These are phyloP conservation scores for Condylura cristata DNA, from an alignment of 2,113 vertebrate genomes.

Conservation along the genomic window DNA sequence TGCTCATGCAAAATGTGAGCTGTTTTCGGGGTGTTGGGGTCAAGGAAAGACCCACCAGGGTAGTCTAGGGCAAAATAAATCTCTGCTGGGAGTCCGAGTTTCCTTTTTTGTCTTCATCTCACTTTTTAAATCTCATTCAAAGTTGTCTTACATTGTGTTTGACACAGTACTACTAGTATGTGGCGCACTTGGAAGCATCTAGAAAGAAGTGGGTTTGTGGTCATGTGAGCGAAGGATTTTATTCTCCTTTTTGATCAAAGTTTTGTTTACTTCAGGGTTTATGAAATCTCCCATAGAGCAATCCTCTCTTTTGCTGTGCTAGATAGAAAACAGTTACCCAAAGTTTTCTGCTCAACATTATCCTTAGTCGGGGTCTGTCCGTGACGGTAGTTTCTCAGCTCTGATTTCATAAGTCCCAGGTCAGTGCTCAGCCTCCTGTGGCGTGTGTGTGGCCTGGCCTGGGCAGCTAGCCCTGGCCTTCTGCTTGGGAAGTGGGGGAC, in stretches of 20 bases:
- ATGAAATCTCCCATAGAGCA: neutral
- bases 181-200: neutral
- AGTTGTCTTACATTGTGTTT: neutral
- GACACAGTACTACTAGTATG: neutral
- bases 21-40: neutral
- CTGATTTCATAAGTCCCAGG: neutral
- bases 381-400: neutral
- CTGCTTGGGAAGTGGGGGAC: neutral
- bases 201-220: neutral
- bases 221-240: neutral
- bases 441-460: neutral
- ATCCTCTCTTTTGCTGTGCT: neutral
- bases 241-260: neutral
- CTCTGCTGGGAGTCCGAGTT: neutral
- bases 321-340: neutral
- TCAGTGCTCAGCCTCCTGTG: neutral
- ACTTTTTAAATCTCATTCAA: slow-evolving; percentile 11
- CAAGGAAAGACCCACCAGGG: neutral
- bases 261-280: neutral
- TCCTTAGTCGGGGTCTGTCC: neutral
- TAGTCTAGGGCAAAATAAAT: neutral
- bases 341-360: neutral
- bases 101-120: neutral
- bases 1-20: neutral
- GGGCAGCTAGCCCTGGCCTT: neutral